These are phyloP conservation scores for Lepidostoma basale DNA, from an alignment of 1,140 invertebrate species.

Conservation along the genomic window DNA sequence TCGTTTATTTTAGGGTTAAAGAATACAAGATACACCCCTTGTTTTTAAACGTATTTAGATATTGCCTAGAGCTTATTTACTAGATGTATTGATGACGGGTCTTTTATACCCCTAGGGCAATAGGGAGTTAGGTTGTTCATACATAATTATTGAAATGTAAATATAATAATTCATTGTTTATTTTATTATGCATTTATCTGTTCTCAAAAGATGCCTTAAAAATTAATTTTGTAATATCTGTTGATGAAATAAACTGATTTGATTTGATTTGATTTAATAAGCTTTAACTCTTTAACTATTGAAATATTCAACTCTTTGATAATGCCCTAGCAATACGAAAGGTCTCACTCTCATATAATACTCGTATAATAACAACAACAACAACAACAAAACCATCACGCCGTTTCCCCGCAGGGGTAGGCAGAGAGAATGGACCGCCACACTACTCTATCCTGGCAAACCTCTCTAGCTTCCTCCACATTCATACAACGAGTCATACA, in stretches of 20 bases:
- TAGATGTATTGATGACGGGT: slow-evolving; percentile 18
- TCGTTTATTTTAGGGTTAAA: not conserved
- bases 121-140: not conserved
- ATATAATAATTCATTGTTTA: not conserved
- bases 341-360: not conserved
- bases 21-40: not conserved
- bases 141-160: not conserved
- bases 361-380: no score
- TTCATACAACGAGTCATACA: no score
- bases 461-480: no score
- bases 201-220: no score
- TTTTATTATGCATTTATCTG: not conserved
- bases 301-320: not conserved
- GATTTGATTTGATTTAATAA: no score
- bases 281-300: not conserved
- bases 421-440: no score
- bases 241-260: no score
- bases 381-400: no score
- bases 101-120: not conserved
- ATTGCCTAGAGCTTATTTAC: slow-evolving; percentile 7
- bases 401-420: no score
- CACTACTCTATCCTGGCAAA: no score
- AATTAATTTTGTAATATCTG: no score
- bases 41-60: slow-evolving; percentile 9
- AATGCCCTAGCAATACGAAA: no score